Conservation (phyloP, 2,797 vertebrate genomes). For the Heliangelus exortis region DNA sequence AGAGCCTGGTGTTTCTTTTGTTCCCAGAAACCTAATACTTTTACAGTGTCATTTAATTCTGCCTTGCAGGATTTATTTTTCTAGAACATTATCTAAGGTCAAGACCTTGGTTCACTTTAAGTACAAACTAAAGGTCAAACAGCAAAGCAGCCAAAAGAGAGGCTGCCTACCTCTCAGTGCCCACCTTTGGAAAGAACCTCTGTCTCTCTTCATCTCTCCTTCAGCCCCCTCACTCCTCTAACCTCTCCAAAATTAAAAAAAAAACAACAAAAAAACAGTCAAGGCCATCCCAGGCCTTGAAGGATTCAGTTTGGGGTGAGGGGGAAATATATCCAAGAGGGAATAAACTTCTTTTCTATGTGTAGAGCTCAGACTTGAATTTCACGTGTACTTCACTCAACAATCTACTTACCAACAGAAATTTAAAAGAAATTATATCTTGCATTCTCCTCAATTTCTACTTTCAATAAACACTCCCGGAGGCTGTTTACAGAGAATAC, state of each 20-base stretch:
- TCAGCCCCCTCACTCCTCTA: rapidly evolving
- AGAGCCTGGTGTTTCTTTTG: neutral
- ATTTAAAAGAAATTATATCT: neutral
- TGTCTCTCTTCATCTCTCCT: neutral
- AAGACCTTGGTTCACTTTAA: neutral
- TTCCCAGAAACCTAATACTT: neutral
- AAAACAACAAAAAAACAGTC: neutral
- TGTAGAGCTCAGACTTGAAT: neutral
- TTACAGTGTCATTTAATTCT: neutral
- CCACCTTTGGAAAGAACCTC: neutral
- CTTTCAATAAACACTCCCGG: neutral
- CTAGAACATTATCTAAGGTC: neutral
- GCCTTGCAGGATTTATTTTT: neutral
- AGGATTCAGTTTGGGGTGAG: neutral
- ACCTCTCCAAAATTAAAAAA: no score
- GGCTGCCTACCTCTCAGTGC: neutral
- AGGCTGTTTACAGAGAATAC: neutral
- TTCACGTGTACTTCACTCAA: neutral
- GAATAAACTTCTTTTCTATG: neutral
- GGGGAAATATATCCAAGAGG: neutral
- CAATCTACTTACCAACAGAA: neutral
- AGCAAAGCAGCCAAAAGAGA: neutral
- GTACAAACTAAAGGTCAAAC: neutral
- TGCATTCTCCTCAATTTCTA: neutral
- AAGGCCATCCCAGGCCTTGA: neutral